phyloP scores from a whole-genome alignment of 2,113 vertebrate genomes.

The Rhynchomys soricoides region DNA sequence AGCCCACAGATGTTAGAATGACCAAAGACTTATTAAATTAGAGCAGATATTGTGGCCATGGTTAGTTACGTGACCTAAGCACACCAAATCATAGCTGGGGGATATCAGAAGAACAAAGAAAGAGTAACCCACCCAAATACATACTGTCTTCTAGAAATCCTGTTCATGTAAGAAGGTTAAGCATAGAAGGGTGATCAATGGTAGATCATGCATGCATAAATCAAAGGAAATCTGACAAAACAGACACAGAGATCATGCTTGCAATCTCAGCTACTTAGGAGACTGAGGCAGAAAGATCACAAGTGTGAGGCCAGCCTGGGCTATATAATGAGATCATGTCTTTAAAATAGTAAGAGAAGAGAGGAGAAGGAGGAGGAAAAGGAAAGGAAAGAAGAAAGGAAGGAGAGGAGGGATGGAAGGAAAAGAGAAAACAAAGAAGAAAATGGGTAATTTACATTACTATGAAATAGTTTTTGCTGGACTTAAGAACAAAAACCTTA shows the following conservation, averaged over 20 bases:
- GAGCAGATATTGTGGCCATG: too few species aligned
- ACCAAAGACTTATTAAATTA: not conserved
- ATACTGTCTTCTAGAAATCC: not conserved
- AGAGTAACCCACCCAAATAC: not conserved
- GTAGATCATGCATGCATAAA: not conserved
- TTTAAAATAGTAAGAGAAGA: not conserved
- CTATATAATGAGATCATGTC: not conserved
- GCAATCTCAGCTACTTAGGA: not conserved
- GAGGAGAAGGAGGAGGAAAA: not conserved
- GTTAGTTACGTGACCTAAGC: not conserved
- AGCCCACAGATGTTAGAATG: not conserved
- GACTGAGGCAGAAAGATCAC: not conserved
- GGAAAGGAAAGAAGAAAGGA: not conserved
- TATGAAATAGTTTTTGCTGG: not conserved
- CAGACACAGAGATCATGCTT: not conserved
- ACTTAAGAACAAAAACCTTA: not conserved
- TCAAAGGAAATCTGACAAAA: not conserved
- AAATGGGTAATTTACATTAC: not conserved
- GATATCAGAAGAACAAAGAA: not conserved
- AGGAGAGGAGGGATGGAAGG: too few species aligned
- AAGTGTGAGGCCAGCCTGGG: not conserved
- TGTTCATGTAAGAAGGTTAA: not conserved
- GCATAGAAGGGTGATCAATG: not conserved
- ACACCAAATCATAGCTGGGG: not conserved
- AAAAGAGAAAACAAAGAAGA: not conserved